Evolutionary conservation across 2,797 vertebrate genomes (phyloP), one percentile per base, ranked within the genome.

Genomic region (Spondyliosoma cantharus): DNA sequence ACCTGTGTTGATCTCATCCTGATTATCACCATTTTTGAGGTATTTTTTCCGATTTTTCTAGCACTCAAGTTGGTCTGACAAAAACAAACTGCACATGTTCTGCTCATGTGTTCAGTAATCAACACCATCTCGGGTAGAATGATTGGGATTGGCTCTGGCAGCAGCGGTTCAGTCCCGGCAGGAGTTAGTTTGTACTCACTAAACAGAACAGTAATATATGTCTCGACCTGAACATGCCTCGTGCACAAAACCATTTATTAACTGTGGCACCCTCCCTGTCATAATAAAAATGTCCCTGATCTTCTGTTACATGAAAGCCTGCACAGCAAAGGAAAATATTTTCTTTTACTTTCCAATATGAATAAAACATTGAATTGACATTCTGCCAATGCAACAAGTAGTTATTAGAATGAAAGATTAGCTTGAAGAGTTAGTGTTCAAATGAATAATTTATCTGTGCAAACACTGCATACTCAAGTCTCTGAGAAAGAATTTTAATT

Each of bases 381-480:
- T 91, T 91, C 86, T 86, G 76, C 71, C 80, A 86, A 71, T 82
- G 79, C 71, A 87, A 92, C 81, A 90, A 83, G 87, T 86, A 84
- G 76, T 91, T 88, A 86, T 88, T 89, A 82, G 82, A 89, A 91
- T 87, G 84, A 90, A 85, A 92, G 90, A 92, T 92, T 85, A 88
- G 87, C 78, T 85, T 83, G 83, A 88, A 86, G 80, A 90, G 87
- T 76, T 83, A 32, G 54, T 84, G 85, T 91, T 90, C 67, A 88
- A 87, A 91, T 93, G 75, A 94, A 93, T 92, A 90, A 92, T 93
- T 86, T 84, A 93, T 93, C 87, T 76, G 81, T 62, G 50, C 86
- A 90, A 88, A 92, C 84, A 88, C 75, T 84, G 85, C 68, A 75
- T 64, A 79, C 81, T 90, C 72, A 79, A 90, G 85, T 77, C 71